phyloP scores from a whole-genome alignment of 2,113 vertebrate species.

The Burhinus bistriatus region DNA sequence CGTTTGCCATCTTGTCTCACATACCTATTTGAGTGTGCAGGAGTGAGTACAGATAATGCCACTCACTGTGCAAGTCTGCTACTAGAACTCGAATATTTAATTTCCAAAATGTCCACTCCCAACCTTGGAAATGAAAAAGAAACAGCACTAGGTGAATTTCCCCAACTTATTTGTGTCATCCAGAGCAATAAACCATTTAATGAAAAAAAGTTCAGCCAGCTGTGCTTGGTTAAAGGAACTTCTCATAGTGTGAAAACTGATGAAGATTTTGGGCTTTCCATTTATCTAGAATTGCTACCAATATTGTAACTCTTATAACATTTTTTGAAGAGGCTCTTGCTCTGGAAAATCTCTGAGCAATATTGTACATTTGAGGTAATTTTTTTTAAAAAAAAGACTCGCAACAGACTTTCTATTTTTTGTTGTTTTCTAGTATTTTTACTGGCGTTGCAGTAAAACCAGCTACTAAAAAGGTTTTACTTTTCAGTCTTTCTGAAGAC shows the following conservation, averaged over 20 bases:
- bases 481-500: neutral
- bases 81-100: neutral
- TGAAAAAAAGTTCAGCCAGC: neutral
- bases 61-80: neutral
- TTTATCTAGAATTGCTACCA: neutral
- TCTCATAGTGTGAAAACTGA: neutral
- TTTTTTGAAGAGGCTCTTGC: neutral
- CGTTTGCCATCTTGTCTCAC: neutral
- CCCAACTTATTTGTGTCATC: neutral
- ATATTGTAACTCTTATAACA: neutral
- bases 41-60: neutral
- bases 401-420: neutral
- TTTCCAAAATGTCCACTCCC: neutral
- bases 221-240: constrained; percentile 1
- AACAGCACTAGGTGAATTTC: neutral
- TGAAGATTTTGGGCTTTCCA: neutral
- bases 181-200: neutral
- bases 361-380: neutral
- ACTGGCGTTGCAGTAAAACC: neutral
- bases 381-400: neutral
- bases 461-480: neutral
- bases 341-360: neutral
- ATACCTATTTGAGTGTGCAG: rapidly evolving
- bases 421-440: neutral
- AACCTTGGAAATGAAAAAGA: neutral